Conservation (phyloP, 2,888 invertebrate species). For the Epinotia bilunana region DNA sequence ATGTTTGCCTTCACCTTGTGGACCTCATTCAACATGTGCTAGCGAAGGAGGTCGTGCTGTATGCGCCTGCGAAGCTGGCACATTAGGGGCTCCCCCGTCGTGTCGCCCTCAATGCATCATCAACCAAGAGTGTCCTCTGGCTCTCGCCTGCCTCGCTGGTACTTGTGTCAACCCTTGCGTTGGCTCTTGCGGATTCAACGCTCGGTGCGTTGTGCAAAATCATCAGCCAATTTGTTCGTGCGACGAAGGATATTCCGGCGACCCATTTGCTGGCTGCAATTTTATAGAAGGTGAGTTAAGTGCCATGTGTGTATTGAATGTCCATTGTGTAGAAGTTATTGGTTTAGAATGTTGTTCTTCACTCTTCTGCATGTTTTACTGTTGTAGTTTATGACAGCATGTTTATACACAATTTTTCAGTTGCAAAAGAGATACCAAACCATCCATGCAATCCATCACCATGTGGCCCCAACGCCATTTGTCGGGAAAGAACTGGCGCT, state of each 20-base stretch:
- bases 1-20: slow-evolving; percentile 88
- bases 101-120: slow-evolving; percentile 92
- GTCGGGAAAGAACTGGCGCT: slow-evolving; percentile 89
- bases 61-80: slow-evolving; percentile 89
- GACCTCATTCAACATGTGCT: slow-evolving; percentile 86
- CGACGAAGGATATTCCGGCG: slow-evolving; percentile 89
- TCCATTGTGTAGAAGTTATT: slow-evolving; percentile 5
- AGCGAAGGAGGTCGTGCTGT: slow-evolving; percentile 87
- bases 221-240: slow-evolving; percentile 91
- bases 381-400: slow-evolving; percentile 45
- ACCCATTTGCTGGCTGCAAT: slow-evolving; percentile 91
- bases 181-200: slow-evolving; percentile 90
- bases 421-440: slow-evolving; percentile 84
- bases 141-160: slow-evolving; percentile 88
- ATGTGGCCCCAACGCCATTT: slow-evolving; percentile 91
- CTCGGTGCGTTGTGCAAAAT: slow-evolving; percentile 89
- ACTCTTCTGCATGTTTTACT: slow-evolving; percentile 49
- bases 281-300: slow-evolving; percentile 82
- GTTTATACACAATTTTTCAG: slow-evolving; percentile 70
- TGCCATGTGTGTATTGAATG: slow-evolving; percentile 13
- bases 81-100: slow-evolving; percentile 91
- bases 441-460: slow-evolving; percentile 92
- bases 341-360: slow-evolving; percentile 44
- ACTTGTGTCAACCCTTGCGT: slow-evolving; percentile 91
- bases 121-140: slow-evolving; percentile 90